Percentiles rank a stretch among this genome's conserved stretches.
Conservation (phyloP, 64 coral and sea anemone species). For the Porites australiensis region DNA sequence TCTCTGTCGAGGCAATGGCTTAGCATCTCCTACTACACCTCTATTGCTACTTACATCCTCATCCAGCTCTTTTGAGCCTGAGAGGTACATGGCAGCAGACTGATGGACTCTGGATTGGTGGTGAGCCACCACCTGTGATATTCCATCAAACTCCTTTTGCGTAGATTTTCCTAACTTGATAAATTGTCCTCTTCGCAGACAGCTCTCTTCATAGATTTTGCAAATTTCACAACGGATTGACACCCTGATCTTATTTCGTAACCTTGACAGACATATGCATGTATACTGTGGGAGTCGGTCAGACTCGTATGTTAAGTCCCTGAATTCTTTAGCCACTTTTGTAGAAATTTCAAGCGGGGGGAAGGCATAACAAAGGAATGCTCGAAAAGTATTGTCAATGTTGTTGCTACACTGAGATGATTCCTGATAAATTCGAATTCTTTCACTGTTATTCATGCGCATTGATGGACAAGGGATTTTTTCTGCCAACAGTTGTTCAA, state of each 20-base stretch:
- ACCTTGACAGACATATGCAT: not conserved
- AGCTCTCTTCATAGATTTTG: not conserved
- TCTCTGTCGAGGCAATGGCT: not conserved
- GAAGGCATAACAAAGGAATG: conserved; percentile 15
- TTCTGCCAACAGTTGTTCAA: not conserved
- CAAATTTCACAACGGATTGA: too few species aligned
- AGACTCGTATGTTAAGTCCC: not conserved
- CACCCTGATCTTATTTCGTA: not conserved
- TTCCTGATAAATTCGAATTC: not conserved
- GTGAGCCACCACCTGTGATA: not conserved
- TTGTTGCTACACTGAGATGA: not conserved
- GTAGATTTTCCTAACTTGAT: not conserved
- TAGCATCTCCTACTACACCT: not conserved
- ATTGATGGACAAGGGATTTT: not conserved
- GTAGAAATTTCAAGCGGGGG: not conserved
- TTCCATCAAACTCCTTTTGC: not conserved
- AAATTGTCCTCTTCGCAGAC: not conserved
- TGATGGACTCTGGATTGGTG: not conserved
- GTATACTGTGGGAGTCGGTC: conserved; percentile 3
- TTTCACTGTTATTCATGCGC: not conserved
- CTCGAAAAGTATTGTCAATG: not conserved
- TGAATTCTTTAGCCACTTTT: not conserved
- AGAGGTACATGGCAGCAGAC: not conserved
- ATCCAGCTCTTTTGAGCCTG: not conserved
- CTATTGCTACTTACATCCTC: not conserved